phyloP scores from a whole-genome alignment of 2,888 invertebrate genomes.

The Drosophila rellima region DNA sequence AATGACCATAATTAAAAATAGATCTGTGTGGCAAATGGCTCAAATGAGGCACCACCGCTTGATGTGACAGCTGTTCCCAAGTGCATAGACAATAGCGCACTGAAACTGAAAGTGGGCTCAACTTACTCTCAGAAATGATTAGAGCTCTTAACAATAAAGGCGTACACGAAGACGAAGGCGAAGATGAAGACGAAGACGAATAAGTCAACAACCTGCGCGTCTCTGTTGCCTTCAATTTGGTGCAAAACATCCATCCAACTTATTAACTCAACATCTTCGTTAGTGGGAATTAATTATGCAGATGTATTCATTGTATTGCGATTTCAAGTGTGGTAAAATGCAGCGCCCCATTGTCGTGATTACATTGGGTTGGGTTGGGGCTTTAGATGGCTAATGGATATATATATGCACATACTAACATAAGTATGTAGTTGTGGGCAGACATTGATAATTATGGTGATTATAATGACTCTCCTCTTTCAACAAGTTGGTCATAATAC shows the following conservation, averaged over 20 bases:
- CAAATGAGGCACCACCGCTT: constrained; percentile 50
- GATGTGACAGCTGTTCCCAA: constrained; percentile 57
- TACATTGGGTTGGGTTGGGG: constrained; percentile 43
- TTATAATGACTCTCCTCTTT: constrained; percentile 37
- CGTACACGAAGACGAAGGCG: neutral
- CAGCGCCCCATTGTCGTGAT: constrained; percentile 66
- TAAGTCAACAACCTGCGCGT: constrained; percentile 79
- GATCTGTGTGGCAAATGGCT: constrained; percentile 71
- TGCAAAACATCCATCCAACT: constrained; percentile 67
- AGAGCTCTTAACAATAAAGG: constrained; percentile 17
- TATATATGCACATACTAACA: constrained; percentile 1
- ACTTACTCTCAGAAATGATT: constrained; percentile 19
- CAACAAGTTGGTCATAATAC: constrained; percentile 35
- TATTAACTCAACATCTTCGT: constrained; percentile 77
- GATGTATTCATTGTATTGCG: constrained; percentile 81
- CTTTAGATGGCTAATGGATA: constrained; percentile 46
- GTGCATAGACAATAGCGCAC: constrained; percentile 43
- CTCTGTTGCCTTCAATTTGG: constrained; percentile 78
- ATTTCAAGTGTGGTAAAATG: constrained; percentile 82
- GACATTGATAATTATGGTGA: constrained; percentile 44
- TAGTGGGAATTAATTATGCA: constrained; percentile 82
- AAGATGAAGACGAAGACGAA: constrained; percentile 2
- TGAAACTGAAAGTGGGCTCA: constrained; percentile 52
- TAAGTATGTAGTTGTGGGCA: constrained; percentile 62
- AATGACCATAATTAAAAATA: constrained; percentile 78